A percentile compares a stretch with the other conserved stretches of the same genome.
Conservation (phyloP, 2,888 invertebrate species). For the Ectemnius continuus region DNA sequence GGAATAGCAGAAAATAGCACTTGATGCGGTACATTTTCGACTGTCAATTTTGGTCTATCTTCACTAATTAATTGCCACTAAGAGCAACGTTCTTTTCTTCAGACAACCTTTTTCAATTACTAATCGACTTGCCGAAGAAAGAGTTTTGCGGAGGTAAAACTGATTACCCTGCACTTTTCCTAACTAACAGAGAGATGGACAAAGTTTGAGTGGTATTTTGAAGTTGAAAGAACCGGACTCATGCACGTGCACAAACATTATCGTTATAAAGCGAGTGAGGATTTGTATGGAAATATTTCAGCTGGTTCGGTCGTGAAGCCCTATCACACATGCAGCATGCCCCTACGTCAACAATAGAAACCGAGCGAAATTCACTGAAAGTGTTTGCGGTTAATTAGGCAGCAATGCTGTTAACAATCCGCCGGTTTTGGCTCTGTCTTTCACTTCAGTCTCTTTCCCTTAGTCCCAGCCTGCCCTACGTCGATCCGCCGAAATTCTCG, state of each 20-base stretch:
- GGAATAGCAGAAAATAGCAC: too few relatives aligned
- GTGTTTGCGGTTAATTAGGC: constrained; percentile 73
- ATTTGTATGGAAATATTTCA: constrained; percentile 66
- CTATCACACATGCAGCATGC: constrained; percentile 60
- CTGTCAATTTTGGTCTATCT: too few relatives aligned
- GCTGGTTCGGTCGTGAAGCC: constrained; percentile 60
- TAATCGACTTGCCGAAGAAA: too few relatives aligned
- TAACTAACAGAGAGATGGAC: too few relatives aligned
- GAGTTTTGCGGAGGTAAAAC: too few relatives aligned
- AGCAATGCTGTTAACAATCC: constrained; percentile 71
- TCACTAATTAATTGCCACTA: too few relatives aligned
- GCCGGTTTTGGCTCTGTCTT: constrained; percentile 50
- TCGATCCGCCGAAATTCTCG: constrained; percentile 41
- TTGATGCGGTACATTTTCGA: too few relatives aligned
- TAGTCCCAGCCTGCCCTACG: constrained; percentile 37
- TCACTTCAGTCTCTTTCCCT: constrained; percentile 34
- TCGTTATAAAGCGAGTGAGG: constrained; percentile 51
- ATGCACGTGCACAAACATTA: constrained; percentile 16
- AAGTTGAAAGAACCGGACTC: constrained; percentile 10
- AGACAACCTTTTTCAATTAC: too few relatives aligned
- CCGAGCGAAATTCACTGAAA: constrained; percentile 65
- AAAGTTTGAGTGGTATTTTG: not conserved
- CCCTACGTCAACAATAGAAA: constrained; percentile 68
- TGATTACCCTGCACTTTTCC: too few relatives aligned
- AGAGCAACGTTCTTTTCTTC: too few relatives aligned